Conservation (phyloP, 2,797 vertebrate species). For the Setipinna tenuifilis region DNA sequence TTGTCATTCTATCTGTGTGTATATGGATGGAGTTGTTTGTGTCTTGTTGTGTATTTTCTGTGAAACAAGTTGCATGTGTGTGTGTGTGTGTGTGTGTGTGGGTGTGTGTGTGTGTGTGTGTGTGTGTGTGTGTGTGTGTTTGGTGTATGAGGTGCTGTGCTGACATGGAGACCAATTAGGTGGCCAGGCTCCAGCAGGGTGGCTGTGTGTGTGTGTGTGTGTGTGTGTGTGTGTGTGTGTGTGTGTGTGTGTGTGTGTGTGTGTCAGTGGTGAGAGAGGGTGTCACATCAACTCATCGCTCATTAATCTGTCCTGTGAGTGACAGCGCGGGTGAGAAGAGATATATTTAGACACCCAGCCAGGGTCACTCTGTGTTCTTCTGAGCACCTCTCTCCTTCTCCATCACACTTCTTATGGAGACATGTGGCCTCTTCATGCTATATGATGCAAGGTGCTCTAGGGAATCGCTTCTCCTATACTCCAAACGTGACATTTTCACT, state of each 20-base stretch:
- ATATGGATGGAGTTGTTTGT: too few relatives aligned
- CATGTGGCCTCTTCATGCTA: conserved; percentile 35
- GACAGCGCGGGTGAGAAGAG: conserved; percentile 51
- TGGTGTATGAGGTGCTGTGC: conserved; percentile 34
- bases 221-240: conserved; percentile 47
- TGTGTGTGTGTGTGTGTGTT: too few relatives aligned
- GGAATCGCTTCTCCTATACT: conserved; percentile 29
- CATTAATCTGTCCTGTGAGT: conserved; percentile 55
- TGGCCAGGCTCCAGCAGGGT: conserved; percentile 43
- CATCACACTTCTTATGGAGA: conserved; percentile 17
- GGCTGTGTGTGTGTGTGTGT: conserved; percentile 47
- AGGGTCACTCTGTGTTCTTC: conserved; percentile 45
- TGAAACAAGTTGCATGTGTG: too few relatives aligned
- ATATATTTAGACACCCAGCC: conserved; percentile 51
- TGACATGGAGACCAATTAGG: conserved; percentile 49
- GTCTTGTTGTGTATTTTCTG: too few relatives aligned
- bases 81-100: too few relatives aligned
- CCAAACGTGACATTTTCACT: conserved; percentile 49
- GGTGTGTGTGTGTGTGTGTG: too few relatives aligned
- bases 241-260: conserved; percentile 47
- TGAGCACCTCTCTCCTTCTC: not conserved
- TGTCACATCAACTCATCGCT: conserved; percentile 56
- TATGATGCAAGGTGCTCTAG: conserved; percentile 30
- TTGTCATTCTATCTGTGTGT: too few relatives aligned
- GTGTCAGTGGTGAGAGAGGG: not conserved